Evolutionary conservation across 1,140 invertebrate species (phyloP), one percentile per base, ranked within the genome.

Genomic region (Magallana angulata): DNA sequence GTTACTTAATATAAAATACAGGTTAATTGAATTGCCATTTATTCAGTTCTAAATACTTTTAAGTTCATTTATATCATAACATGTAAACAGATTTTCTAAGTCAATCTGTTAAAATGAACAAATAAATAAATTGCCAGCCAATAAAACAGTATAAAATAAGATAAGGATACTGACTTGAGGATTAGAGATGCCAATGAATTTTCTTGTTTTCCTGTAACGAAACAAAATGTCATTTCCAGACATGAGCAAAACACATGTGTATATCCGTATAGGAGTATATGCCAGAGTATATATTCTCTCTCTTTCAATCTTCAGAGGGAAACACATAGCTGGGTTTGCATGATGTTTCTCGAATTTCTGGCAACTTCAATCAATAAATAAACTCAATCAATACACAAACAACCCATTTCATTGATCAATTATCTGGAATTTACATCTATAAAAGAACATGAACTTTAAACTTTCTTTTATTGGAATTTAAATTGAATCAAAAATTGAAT

Each of bases 201-300:
- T 76, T 76, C 68, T 76, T 76, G 68, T 76, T 76, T 76, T 76
- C 68, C 68, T 76, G 24, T 76, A 76, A 76, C 68, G 68, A 76
- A 30, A 76, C 24, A 76, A 76, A 76, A 76, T 36, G 12, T 76
- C 68, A 76, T 36, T 76, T 76, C 68, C 24, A 36, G 24, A 76
- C 68, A 76, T 76, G 5, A 9, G 24, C 30, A 11, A 36, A 76
- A 24, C 36, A 18, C 7, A 24, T 11, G 30, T 76, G 18, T 76
- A 18, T 76, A 48, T 48, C 36, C 0, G 36, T 48, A 48, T 48
- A 48, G 36, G 36, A 4, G n/a, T n/a, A n/a, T n/a, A n/a, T 36
- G 36, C 36, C 5, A 48, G 36, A 48, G 36, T 48, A 18, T 8
- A 24, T 30, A 30, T 6, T 30, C 0, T n/a, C 60, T 12, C 14